Percentiles rank a stretch among this genome's conserved stretches.
These are phyloP conservation scores for Bicyclus anynana DNA, from an alignment of 1,140 invertebrate species.

Conservation along the genomic window DNA sequence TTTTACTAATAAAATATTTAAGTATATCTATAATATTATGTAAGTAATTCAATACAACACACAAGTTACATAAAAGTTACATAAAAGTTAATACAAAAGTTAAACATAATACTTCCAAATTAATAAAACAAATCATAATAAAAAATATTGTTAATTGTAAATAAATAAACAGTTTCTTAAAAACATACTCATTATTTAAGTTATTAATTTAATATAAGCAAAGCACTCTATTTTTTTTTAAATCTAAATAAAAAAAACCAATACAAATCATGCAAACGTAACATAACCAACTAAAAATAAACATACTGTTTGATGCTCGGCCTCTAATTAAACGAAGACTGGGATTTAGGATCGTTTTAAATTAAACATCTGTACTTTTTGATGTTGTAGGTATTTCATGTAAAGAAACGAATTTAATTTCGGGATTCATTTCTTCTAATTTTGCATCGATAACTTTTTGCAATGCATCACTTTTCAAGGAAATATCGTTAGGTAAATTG, in stretches of 20 bases:
- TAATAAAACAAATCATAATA: no score
- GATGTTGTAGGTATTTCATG: constrained; percentile 51
- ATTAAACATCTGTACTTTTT: constrained; percentile 73
- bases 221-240: background rate
- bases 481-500: constrained; percentile 44
- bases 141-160: background rate
- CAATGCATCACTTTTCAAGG: constrained; percentile 56
- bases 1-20: background rate
- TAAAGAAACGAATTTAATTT: constrained; percentile 59
- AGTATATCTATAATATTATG: no score
- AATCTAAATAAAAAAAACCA: background rate
- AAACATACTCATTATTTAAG: no score
- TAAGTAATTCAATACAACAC: no score
- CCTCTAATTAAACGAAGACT: constrained; percentile 31
- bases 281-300: constrained; percentile 36
- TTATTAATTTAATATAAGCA: no score
- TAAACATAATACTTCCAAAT: no score
- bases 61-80: no score
- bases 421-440: constrained; percentile 61
- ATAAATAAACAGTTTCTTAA: background rate
- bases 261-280: constrained; percentile 20
- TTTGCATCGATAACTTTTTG: constrained; percentile 64
- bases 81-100: no score
- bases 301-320: constrained; percentile 55
- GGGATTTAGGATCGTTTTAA: constrained; percentile 36